Evolutionary conservation across 2,888 invertebrate genomes (phyloP), one percentile per base, ranked within the genome.

Genomic region (Torymus texanus): DNA sequence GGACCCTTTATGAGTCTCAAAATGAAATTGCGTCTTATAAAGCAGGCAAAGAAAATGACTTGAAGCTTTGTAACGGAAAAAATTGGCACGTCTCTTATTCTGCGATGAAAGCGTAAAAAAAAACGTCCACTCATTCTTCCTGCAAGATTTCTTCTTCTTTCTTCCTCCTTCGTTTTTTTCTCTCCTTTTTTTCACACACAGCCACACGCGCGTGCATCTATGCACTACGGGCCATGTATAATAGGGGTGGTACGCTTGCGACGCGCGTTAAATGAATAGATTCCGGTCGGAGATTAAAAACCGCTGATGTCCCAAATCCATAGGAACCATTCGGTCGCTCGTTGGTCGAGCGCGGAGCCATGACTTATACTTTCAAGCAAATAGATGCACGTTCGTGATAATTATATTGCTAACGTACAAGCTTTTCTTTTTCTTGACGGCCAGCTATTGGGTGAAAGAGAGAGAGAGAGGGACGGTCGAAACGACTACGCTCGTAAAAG

Each of bases 401-500:
- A 73, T 73, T 73, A 63, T 73, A 73, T 63, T 63, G 63, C 63
- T 41, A 63, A 73, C 63, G 29, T 73, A 73, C 61, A 56, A 63
- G 55, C 55, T 63, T 72, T 53, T 21, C 62, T 56, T 63, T 29
- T 29, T 73, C 61, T 29, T 11, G 55, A 21, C 13, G 63, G 21
- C 1, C 21, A 56, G 65, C 12, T 55, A 18, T 65, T 58, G 24
- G 51, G 24, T 51, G 53, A 29, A 21, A 66, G 29, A 24, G 63
- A 63, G 51, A 59, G 41, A 18, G 12, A 56, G 56, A 55, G 41
- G 29, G 21, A 10, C 24, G 66, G 51, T 16, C 61, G 61, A 59
- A 41, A 67, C 67, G 66, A 76, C 68, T 61, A 63, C 56, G 63
- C 76, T 76, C 70, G 76, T 76, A 76, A 76, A 76, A 76, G 76